phyloP scores from a whole-genome alignment of 2,888 invertebrate genomes.

The Pyrocoelia pectoralis region DNA sequence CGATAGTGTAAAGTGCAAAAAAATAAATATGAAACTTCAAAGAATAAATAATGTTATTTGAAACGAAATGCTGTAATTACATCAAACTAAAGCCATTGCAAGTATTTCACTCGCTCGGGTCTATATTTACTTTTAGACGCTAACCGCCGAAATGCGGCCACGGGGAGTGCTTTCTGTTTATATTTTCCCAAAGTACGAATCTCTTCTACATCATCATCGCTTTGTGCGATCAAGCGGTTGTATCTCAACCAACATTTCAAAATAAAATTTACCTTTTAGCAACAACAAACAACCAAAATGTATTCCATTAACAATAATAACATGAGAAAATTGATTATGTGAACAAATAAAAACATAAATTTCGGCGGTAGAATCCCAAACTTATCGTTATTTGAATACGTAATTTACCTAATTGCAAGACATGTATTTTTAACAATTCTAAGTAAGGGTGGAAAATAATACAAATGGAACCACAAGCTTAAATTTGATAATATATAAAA shows the following conservation, averaged over 20 bases:
- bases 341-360: too few species aligned
- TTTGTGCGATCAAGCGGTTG: conserved; percentile 27
- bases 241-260: conserved; percentile 1
- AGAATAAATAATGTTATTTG: conserved; percentile 9
- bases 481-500: too few species aligned
- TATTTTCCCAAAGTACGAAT: conserved; percentile 20
- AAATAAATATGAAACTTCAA: conserved; percentile 16
- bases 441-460: too few species aligned
- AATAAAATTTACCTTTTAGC: not conserved
- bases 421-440: too few species aligned
- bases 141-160: conserved; percentile 27
- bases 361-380: too few species aligned
- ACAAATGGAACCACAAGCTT: too few species aligned
- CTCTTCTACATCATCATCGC: conserved; percentile 22
- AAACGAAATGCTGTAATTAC: conserved; percentile 22
- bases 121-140: conserved; percentile 26
- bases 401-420: too few species aligned
- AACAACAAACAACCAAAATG: too few species aligned
- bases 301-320: too few species aligned
- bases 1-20: conserved; percentile 12
- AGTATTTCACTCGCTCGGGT: conserved; percentile 15
- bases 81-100: conserved; percentile 21
- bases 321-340: too few species aligned
- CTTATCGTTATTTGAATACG: too few species aligned
- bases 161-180: conserved; percentile 28